Base-by-base conservation (phyloP, 2,113 vertebrate species). In the Serinus canaria region DNA sequence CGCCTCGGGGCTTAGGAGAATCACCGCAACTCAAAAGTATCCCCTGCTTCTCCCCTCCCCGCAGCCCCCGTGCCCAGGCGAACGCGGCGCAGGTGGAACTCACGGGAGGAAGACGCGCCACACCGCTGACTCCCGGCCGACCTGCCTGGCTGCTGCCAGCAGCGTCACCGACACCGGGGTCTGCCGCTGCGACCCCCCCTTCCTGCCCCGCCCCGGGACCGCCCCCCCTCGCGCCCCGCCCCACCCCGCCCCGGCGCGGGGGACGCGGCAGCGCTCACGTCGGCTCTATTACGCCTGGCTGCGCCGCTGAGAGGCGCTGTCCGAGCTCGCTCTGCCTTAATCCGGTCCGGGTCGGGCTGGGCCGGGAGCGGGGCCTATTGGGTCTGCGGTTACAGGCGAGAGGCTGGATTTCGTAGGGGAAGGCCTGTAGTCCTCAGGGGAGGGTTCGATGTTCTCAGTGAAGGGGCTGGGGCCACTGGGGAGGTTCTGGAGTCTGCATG, bases 271-370 rank as follows among this genome's bases (percentile, higher is more conserved):
- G 23, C 17, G 44, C 44, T 35, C 66, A 68, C 66, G 66, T 68
- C 66, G 17, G 39, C 52, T 17, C 18, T 39, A 39, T 10, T 8
- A 43, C 15, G 20, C 43, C 6, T 8, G 3, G 44, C 21, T 14
- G 28, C 2, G n/a, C 44, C 74, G 74, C 12, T 9, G 23, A 37
- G 59, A 3, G 75, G 75, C 31, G 60, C 19, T 35, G 60, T 35
- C 3, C 3, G 3, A 5, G 28, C 17, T 13, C 4, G 25, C 18
- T 5, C 3, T 4, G 28, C 5, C 3, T 20, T 10, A 9, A 5
- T 23, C 9, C 15, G 25, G 11, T 0, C 27, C 6, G 18, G 11
- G 24, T 15, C 8, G 43, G 24, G 15, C 11, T 7, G 22, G 28
- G 15, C 11, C 12, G 22, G 28, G 41, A 33, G 41, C 30, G 14